These are phyloP conservation scores for Furcula furcula DNA, from an alignment of 2,888 invertebrate genomes.

Conservation along the genomic window DNA sequence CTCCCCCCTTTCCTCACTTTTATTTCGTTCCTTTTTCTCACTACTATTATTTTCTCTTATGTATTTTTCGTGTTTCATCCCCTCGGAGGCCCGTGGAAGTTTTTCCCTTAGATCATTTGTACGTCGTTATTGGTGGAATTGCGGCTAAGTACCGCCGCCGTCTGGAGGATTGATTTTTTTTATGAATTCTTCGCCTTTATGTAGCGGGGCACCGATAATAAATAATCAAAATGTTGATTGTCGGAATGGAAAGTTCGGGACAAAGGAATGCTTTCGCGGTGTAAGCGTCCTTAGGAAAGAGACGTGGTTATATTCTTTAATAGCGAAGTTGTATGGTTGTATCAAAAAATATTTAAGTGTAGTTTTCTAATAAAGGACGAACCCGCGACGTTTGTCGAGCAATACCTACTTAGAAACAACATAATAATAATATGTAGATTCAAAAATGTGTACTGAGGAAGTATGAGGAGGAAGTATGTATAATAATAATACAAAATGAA, in stretches of 20 bases:
- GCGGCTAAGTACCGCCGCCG: conserved; percentile 65
- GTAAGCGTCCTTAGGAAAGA: too few relatives aligned
- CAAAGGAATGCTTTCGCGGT: conserved; percentile 12
- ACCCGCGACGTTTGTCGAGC: too few relatives aligned
- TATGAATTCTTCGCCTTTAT: conserved; percentile 72
- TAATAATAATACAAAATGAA: too few relatives aligned
- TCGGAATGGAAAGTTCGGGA: conserved; percentile 25
- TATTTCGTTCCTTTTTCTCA: conserved; percentile 73
- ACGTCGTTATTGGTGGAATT: conserved; percentile 72
- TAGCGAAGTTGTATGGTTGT: too few relatives aligned
- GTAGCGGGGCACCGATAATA: conserved; percentile 49
- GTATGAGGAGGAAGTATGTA: too few relatives aligned
- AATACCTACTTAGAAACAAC: too few relatives aligned
- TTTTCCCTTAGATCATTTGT: conserved; percentile 70
- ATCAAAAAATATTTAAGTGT: too few relatives aligned
- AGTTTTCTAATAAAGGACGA: too few relatives aligned
- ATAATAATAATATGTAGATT: too few relatives aligned
- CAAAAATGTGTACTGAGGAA: too few relatives aligned
- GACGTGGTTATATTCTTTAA: too few relatives aligned
- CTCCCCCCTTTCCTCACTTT: conserved; percentile 60
- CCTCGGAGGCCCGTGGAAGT: conserved; percentile 49
- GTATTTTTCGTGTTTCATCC: conserved; percentile 76
- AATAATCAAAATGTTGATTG: conserved; percentile 51
- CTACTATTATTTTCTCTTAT: conserved; percentile 78
- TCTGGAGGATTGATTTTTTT: conserved; percentile 59